Evolutionary conservation across 2,888 invertebrate genomes (phyloP).

Genomic region (Agrochola litura): DNA sequence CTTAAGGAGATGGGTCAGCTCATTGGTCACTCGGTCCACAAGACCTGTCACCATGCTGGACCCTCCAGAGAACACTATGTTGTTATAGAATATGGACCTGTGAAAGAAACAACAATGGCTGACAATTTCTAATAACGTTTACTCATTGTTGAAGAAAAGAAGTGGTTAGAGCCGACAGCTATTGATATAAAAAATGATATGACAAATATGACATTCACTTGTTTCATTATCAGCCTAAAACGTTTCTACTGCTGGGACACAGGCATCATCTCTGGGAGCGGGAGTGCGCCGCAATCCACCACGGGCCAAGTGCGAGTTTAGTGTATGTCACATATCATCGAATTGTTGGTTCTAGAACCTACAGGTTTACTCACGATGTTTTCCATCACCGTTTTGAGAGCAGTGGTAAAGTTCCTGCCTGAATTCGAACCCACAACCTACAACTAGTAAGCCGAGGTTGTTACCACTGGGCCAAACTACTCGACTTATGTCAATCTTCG

Average conservation of each 20-base stretch:
- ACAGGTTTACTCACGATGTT: background rate
- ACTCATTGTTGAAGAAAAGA: background rate
- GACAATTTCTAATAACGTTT: background rate
- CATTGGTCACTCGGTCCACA: constrained; percentile 97
- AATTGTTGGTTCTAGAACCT: background rate
- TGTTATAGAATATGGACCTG: constrained; percentile 95
- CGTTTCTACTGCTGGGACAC: background rate
- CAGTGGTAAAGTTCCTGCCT: background rate
- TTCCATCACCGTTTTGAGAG: background rate
- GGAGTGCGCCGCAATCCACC: too few relatives aligned
- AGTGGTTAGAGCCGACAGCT: background rate
- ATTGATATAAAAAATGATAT: background rate
- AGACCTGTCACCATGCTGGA: constrained; percentile 96
- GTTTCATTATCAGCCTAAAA: too few relatives aligned
- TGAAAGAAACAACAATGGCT: constrained; percentile 68
- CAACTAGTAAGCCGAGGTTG: background rate
- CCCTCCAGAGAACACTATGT: constrained; percentile 97
- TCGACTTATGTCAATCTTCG: background rate
- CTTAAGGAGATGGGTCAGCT: constrained; percentile 91
- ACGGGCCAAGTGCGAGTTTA: background rate
- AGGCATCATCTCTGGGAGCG: background rate
- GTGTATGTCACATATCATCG: background rate
- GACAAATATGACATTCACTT: background rate
- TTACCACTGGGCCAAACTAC: background rate
- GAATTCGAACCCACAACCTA: background rate